Evolutionary conservation across 2,797 vertebrate species (phyloP).

Genomic region (Chiroxiphia lanceolata): DNA sequence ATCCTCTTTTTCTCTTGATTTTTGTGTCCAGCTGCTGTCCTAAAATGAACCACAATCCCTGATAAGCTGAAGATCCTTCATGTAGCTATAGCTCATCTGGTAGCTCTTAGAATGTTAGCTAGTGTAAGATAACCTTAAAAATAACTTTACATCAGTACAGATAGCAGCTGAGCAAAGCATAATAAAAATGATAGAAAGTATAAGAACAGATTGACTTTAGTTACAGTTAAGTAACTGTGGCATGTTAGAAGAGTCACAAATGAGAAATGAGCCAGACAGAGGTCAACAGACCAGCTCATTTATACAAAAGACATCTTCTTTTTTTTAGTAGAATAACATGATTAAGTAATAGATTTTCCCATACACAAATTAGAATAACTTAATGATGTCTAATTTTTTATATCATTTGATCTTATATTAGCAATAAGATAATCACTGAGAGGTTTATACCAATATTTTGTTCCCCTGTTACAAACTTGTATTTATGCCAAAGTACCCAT

Average conservation of each 20-base stretch:
- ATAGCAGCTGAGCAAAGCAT: background rate
- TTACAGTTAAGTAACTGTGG: background rate
- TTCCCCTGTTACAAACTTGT: background rate
- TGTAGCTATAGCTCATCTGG: background rate
- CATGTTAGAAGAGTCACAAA: background rate
- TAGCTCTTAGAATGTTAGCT: background rate
- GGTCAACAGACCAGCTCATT: background rate
- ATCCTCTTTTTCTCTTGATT: background rate
- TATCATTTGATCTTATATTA: background rate
- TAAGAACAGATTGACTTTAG: background rate
- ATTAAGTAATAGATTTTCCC: background rate
- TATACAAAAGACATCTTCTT: background rate
- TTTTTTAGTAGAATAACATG: background rate
- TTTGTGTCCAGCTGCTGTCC: background rate
- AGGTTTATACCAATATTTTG: background rate
- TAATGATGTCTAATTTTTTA: background rate
- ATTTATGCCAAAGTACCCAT: background rate
- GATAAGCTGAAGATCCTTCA: background rate
- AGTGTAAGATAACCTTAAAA: slow-evolving; percentile 35
- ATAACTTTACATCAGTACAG: background rate
- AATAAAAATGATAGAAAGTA: slow-evolving; percentile 2
- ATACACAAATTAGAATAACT: background rate
- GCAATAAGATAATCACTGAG: background rate
- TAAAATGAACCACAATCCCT: background rate
- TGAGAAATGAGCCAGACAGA: slow-evolving; percentile 6